Evolutionary conservation across 2,113 vertebrate species (phyloP).

Genomic region (Ramphastos sulfuratus): DNA sequence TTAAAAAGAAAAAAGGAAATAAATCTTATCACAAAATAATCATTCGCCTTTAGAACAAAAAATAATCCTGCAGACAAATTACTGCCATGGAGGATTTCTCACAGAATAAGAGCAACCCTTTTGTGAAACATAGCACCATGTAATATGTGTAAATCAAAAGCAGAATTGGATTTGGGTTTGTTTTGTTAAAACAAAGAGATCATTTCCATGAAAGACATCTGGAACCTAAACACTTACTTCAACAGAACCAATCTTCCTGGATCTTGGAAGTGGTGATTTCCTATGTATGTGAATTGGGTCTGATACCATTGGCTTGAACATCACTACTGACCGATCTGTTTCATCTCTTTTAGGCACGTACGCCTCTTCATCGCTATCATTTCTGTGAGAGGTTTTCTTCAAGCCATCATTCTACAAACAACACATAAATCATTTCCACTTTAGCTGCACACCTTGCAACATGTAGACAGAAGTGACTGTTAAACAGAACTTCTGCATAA

Average conservation of each 20-base stretch:
- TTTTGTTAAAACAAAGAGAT: slow-evolving; percentile 25
- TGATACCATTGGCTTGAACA: slow-evolving; percentile 89
- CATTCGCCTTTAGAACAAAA: not conserved
- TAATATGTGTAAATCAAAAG: slow-evolving; percentile 1
- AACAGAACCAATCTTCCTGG: slow-evolving; percentile 85
- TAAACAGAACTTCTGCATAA: not conserved
- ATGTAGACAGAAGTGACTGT: not conserved
- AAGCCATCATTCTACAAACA: slow-evolving; percentile 81
- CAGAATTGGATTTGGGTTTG: not conserved
- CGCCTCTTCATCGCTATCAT: slow-evolving; percentile 84
- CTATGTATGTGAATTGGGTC: slow-evolving; percentile 92
- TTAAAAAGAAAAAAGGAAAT: not conserved
- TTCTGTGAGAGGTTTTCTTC: slow-evolving; percentile 74
- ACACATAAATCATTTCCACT: not conserved
- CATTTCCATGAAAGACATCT: slow-evolving; percentile 1
- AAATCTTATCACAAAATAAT: not conserved
- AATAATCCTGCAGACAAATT: not conserved
- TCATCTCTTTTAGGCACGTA: slow-evolving; percentile 80
- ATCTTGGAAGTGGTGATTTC: slow-evolving; percentile 86
- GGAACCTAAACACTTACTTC: slow-evolving; percentile 82
- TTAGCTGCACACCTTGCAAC: not conserved
- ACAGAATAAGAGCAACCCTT: not conserved
- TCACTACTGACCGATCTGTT: slow-evolving; percentile 80
- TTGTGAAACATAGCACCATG: not conserved
- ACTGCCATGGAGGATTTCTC: not conserved